A percentile compares a stretch with the other conserved stretches of the same genome.
Conservation (phyloP, 2,113 vertebrate genomes). For the Chionomys nivalis region DNA sequence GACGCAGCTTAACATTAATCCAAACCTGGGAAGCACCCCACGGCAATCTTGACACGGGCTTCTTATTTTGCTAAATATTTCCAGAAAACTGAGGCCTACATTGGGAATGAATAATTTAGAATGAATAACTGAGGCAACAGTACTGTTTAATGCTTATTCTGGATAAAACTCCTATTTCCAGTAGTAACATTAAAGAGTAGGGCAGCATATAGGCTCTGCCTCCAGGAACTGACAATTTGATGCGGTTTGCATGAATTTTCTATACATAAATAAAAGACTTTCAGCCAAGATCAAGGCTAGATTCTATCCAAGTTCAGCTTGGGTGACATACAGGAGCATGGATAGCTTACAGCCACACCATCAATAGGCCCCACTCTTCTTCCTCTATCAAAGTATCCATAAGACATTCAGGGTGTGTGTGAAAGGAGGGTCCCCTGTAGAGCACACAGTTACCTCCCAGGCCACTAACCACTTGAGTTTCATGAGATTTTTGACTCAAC, state of each 20-base stretch:
- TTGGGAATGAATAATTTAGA: neutral
- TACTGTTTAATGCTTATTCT: neutral
- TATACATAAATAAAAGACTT: neutral
- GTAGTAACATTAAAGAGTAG: neutral
- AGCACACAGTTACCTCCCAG: neutral
- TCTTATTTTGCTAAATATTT: neutral
- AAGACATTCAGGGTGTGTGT: neutral
- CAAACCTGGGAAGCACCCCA: accelerated
- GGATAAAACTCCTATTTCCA: neutral
- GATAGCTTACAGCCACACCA: neutral
- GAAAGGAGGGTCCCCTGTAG: neutral
- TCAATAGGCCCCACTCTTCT: neutral
- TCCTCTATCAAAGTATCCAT: neutral
- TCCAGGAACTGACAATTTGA: neutral
- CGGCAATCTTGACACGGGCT: neutral
- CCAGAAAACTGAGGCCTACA: neutral
- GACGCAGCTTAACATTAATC: neutral
- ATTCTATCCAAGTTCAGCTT: neutral
- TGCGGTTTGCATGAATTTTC: neutral
- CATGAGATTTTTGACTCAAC: neutral
- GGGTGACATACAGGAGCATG: neutral
- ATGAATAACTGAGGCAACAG: neutral
- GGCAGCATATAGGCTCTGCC: neutral
- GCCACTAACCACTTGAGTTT: neutral
- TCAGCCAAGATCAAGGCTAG: neutral